Evolutionary conservation across 2,113 vertebrate genomes (phyloP), one percentile per base, ranked within the genome.

Genomic region (Ctenomys sociabilis): DNA sequence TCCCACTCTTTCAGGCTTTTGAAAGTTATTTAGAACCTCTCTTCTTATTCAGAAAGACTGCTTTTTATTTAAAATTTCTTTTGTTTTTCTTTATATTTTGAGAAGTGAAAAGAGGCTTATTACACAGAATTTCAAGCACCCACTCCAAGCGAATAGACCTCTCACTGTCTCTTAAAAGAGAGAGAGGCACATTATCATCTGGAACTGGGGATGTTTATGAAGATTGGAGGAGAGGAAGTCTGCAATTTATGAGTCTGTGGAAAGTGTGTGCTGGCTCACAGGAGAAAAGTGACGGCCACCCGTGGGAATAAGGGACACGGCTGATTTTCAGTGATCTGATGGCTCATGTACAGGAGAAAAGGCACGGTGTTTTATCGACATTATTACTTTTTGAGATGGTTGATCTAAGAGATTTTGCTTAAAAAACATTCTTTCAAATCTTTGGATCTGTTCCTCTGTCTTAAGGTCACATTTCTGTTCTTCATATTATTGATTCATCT

Each of bases 11-110:
- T 12, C 59, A 78, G 81, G 30, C 19, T 78, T 96, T 87, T 43
- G 49, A n/a, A 82, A 82, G 54, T 92, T 92, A 85, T 78, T 85
- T 54, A 7, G 11, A 90, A 45, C 80, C 54, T 40, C 43, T 94
- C 35, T 93, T 93, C 22, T 81, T 10, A 84, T 45, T 87, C 32
- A 43, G 11, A 59, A 66, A 78, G 11, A 85, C 28, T 66, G 43
- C 35, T 30, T 54, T 37, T 87, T 86, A 45, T 45, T 45, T 77
- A 72, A 64, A 64, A 63, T 35, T 37, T 37, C 32, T 24, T 45
- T 75, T 75, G 7, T 77, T 45, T 45, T 77, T 45, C 24, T 75
- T 77, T 45, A 16, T 28, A 16, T 30, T 45, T 45, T 45, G 13
- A 73, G 19, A 77, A 77, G 73, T 16, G 3, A 49, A 78, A 78